Base-by-base conservation (phyloP, 2,888 invertebrate species). In the Ophion ellenae region DNA sequence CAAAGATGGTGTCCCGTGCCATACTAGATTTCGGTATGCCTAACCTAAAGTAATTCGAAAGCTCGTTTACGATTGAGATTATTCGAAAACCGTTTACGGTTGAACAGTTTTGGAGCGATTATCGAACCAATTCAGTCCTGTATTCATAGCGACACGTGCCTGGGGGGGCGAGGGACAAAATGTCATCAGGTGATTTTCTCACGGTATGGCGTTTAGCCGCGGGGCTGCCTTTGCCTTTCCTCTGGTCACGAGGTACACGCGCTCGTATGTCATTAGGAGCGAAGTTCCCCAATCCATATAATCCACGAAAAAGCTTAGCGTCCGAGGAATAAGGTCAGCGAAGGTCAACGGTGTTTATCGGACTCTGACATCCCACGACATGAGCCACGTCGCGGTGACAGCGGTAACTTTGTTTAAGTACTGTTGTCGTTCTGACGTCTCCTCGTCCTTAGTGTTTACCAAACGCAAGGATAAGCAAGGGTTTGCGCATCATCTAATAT, bases 271-370 rank as follows among this genome's bases (percentile, higher is more conserved):
- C 73, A 59, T 73, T 73, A 73, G 73, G 40, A 59, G 20, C n/a
- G 36, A 59, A 59, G 36, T 20, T 73, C 40, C 7, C 36, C 36
- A 36, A 59, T 57, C 36, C 36, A 73, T 47, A 59, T 59, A 45
- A 73, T 59, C 73, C 59, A 73, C 59, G 59, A n/a, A 20, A 61
- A 70, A 40, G 70, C 47, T 47, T 28, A 28, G 47, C 24, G n/a
- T 36, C 40, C 36, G 53, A 66, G 47, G 66, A 66, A 63, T 64
- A 57, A 36, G 77, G 57, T 59, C 67, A 57, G 36, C 5, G 20
- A 73, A 80, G 80, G 80, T 80, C 71, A 64, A 64, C 20, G 47
- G 45, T 69, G 59, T 77, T 36, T 69, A 11, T 57, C 17, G 36
- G 10, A 14, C 45, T 80, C 20, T 63, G 61, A 53, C 53, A 10